Conservation (phyloP, 1,140 invertebrate genomes). For the Tyrophagus putrescentiae region DNA sequence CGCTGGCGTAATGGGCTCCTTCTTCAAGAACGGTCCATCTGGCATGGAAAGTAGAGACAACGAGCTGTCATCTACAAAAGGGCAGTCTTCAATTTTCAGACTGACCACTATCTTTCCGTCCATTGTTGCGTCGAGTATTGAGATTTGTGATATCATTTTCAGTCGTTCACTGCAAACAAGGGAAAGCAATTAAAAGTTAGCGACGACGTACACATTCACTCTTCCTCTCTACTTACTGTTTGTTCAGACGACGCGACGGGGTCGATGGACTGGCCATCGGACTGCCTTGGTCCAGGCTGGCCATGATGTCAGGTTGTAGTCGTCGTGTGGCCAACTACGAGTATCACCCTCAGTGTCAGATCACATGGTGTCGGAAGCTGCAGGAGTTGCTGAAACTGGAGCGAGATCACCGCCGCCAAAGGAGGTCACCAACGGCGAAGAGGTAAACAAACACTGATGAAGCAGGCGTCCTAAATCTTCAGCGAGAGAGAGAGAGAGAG, state of each 20-base stretch:
- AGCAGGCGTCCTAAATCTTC: no score
- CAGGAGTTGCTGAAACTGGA: no score
- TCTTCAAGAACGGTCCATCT: slow-evolving; percentile 12
- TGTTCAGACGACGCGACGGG: background rate
- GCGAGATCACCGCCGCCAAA: no score
- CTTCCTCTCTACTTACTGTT: slow-evolving; percentile 10
- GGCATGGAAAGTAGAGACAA: slow-evolving; percentile 22
- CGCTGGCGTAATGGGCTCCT: slow-evolving; percentile 38
- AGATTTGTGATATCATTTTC: slow-evolving; percentile 10
- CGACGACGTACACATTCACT: no score
- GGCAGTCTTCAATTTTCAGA: slow-evolving; percentile 16
- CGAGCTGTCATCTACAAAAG: slow-evolving; percentile 22
- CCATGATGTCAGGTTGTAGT: no score
- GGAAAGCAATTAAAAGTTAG: background rate
- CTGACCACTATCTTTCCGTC: slow-evolving; percentile 11
- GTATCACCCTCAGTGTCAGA: no score
- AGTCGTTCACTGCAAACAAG: background rate
- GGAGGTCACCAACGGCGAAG: no score
- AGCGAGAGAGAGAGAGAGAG: no score
- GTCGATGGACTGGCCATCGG: background rate
- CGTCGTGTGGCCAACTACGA: no score
- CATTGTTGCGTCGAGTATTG: slow-evolving; percentile 8
- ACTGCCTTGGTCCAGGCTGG: background rate
- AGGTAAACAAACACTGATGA: no score
- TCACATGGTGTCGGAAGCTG: no score